Conservation (phyloP, 2,888 invertebrate species). For the Harpagoxenus sublaevis region DNA sequence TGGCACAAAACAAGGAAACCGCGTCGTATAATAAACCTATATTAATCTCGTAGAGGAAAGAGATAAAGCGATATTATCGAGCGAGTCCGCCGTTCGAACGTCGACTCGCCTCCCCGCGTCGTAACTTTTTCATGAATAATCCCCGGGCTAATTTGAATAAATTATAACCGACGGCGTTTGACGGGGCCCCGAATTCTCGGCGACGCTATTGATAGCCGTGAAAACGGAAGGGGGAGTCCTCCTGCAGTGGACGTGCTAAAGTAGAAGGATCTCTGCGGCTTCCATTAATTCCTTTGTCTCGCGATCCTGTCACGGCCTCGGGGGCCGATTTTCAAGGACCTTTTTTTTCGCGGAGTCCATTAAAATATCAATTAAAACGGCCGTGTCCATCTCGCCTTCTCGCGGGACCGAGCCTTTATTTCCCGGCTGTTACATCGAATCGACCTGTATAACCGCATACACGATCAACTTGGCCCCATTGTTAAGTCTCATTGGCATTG, state of each 20-base stretch:
- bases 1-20: conserved; percentile 51
- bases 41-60: conserved; percentile 72
- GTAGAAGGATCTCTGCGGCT: conserved; percentile 80
- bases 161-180: conserved; percentile 86
- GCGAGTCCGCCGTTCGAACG: conserved; percentile 70
- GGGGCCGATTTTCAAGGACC: conserved; percentile 82
- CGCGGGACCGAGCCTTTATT: conserved; percentile 64
- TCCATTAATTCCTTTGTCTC: conserved; percentile 86
- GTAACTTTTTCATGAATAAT: conserved; percentile 86
- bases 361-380: conserved; percentile 85
- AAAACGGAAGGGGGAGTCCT: conserved; percentile 79
- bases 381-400: conserved; percentile 54
- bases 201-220: conserved; percentile 82
- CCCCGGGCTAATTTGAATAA: conserved; percentile 85
- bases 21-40: conserved; percentile 69
- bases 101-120: conserved; percentile 69
- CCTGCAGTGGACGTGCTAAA: conserved; percentile 65
- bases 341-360: conserved; percentile 79
- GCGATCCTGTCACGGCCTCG: conserved; percentile 69
- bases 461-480: conserved; percentile 64
- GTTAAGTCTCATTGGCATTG: conserved; percentile 66
- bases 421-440: conserved; percentile 66
- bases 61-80: conserved; percentile 75
- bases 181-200: conserved; percentile 80
- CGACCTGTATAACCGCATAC: conserved; percentile 65